Conservation (phyloP, 1,140 invertebrate species). For the Heliothis subflexa region DNA sequence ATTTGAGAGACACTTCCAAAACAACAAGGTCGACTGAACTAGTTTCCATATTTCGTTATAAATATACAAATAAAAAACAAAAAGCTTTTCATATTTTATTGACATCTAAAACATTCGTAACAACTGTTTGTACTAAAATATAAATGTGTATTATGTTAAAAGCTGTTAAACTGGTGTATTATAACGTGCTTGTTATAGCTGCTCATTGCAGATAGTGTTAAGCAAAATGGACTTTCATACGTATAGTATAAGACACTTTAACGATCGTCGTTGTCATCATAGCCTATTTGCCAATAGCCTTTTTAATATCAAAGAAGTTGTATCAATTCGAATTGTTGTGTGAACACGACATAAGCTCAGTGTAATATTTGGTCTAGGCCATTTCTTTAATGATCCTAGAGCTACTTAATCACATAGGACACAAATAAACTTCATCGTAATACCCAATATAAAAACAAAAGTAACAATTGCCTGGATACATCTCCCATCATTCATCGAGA, state of each 20-base stretch:
- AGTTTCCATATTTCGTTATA: not conserved
- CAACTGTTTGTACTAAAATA: conserved; percentile 86
- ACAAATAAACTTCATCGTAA: conserved; percentile 37
- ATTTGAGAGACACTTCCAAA: too few relatives aligned
- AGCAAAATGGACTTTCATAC: conserved; percentile 70
- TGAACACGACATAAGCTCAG: conserved; percentile 50
- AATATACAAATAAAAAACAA: conserved; percentile 53
- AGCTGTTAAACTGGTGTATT: conserved; percentile 80
- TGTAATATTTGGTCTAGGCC: conserved; percentile 23
- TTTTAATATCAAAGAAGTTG: conserved; percentile 47
- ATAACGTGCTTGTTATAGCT: conserved; percentile 75
- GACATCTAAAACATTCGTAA: conserved; percentile 84
- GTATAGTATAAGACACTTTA: conserved; percentile 68
- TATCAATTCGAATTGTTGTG: conserved; percentile 24
- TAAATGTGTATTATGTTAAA: conserved; percentile 83
- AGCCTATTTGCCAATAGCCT: conserved; percentile 48
- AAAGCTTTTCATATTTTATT: conserved; percentile 77
- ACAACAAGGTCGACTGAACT: not conserved
- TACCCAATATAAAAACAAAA: conserved; percentile 42
- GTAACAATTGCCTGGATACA: conserved; percentile 41
- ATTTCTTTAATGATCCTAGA: conserved; percentile 27
- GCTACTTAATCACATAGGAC: conserved; percentile 29
- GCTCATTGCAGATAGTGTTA: conserved; percentile 71
- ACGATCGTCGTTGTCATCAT: conserved; percentile 54
- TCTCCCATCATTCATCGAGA: conserved; percentile 73